Base-by-base conservation (phyloP, 2,888 invertebrate species). In the Heliconius cydno region DNA sequence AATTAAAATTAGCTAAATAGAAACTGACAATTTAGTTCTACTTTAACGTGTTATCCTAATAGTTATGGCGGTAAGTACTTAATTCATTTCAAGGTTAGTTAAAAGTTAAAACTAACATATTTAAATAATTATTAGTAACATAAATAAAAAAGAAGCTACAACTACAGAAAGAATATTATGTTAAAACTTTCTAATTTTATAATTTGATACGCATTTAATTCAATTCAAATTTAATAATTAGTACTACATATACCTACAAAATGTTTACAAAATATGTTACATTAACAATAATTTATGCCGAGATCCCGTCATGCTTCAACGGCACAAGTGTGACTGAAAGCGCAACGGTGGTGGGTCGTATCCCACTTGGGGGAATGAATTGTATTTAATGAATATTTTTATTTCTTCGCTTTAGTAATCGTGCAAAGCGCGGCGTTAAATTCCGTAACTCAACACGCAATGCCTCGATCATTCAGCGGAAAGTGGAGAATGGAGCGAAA, bases 21-120 rank as follows among this genome's bases (percentile, higher is more conserved):
- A 65, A 65, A 28, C 13, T 65, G n/a, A 65, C 65, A 30, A 66
- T 3, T 15, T 28, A 13, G 13, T 15, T 30, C 28, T 13, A 65
- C 13, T 65, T 30, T 66, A 19, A 19, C 7, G 19, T 66, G 30
- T 30, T 3, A 22, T 66, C 30, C 2, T 66, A 67, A 41, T 7
- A 68, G 13, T 25, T 25, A 70, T 41, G 70, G 70, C 70, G 70
- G 70, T 70, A 70, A 67, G 66, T 67, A 19, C 52, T 52, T 52
- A 34, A 67, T 34, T 7, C 9, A 30, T 67, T 19, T 30, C 7
- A 9, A 66, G 28, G 12, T 63, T 25, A n/a, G 15, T 30, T 66
- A 66, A 46, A 19, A 30, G 25, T 25, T 65, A 65, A 65, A 25
- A 15, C 25, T 63, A 4, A 63, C 12, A 25, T 25, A n/a, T 12